Conservation (phyloP, 2,113 vertebrate species). For the Motacilla alba region DNA sequence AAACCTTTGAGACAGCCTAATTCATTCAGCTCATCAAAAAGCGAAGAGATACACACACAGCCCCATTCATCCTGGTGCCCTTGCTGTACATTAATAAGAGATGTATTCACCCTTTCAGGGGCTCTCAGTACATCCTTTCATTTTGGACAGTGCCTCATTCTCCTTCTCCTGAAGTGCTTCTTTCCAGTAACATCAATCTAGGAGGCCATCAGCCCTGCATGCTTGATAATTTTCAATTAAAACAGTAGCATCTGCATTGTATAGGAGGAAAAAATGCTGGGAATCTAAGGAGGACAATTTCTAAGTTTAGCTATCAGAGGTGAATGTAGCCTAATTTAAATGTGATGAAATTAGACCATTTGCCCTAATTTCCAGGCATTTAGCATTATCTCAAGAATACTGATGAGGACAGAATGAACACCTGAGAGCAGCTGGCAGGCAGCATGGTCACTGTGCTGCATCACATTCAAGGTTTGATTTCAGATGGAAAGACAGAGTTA, state of each 20-base stretch:
- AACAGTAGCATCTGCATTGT: background rate
- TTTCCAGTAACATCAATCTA: background rate
- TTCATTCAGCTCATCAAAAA: slow-evolving; percentile 14
- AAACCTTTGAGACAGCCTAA: slow-evolving; percentile 38
- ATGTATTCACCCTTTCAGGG: slow-evolving; percentile 39
- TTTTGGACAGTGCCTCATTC: slow-evolving; percentile 40
- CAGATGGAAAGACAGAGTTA: background rate
- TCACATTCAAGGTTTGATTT: background rate
- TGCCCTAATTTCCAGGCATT: slow-evolving; percentile 46
- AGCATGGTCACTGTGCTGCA: background rate
- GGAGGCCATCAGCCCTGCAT: background rate
- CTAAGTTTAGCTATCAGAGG: slow-evolving; percentile 46
- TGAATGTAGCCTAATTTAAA: slow-evolving; percentile 54
- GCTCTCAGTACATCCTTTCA: slow-evolving; percentile 20
- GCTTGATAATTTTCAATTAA: slow-evolving; percentile 14
- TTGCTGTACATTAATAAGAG: slow-evolving; percentile 7
- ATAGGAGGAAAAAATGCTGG: background rate
- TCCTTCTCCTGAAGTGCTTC: slow-evolving; percentile 33
- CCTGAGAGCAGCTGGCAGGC: background rate
- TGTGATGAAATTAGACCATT: slow-evolving; percentile 27
- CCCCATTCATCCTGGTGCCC: slow-evolving; percentile 27
- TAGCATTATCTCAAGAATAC: slow-evolving; percentile 8
- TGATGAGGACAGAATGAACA: background rate
- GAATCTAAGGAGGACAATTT: slow-evolving; percentile 50
- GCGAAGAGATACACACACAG: background rate